These are phyloP conservation scores for Sebastiscus tertius DNA, from an alignment of 2,797 vertebrate genomes.

Conservation along the genomic window DNA sequence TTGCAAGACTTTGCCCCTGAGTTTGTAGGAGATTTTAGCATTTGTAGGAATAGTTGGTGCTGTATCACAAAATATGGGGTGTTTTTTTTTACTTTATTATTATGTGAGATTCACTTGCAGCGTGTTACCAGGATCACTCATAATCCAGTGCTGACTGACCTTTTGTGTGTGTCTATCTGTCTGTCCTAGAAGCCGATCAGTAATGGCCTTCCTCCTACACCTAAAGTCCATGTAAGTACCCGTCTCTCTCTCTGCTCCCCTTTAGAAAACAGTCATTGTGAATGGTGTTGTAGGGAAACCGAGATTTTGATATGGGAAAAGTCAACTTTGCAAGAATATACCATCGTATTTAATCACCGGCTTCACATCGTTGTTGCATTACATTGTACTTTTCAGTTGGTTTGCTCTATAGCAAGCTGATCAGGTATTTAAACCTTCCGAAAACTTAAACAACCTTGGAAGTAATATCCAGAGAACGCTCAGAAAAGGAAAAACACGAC, in stretches of 20 bases:
- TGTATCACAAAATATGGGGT: neutral
- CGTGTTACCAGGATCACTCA: neutral
- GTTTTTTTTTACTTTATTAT: neutral
- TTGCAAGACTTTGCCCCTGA: neutral
- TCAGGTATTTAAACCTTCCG: neutral
- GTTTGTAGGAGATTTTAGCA: neutral
- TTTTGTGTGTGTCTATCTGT: slow-evolving; percentile 1
- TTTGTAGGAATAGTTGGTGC: neutral
- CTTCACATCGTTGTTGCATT: neutral
- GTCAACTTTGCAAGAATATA: neutral
- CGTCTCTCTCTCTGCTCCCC: neutral
- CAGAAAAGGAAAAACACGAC: neutral
- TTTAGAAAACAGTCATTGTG: neutral
- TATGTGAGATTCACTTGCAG: neutral
- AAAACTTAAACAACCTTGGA: accelerated
- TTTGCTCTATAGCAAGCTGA: neutral
- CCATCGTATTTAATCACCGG: neutral
- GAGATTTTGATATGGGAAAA: neutral
- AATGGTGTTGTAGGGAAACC: neutral
- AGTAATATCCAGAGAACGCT: neutral
- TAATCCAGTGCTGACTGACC: neutral
- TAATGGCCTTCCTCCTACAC: slow-evolving; percentile 96
- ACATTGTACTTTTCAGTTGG: neutral
- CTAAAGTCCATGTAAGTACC: slow-evolving; percentile 97
- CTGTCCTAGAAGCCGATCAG: slow-evolving; percentile 91